A percentile compares a stretch with the other conserved stretches of the same genome.
Evolutionary conservation across 1,140 invertebrate species (phyloP).

Genomic region (Lasioglossum albipes): DNA sequence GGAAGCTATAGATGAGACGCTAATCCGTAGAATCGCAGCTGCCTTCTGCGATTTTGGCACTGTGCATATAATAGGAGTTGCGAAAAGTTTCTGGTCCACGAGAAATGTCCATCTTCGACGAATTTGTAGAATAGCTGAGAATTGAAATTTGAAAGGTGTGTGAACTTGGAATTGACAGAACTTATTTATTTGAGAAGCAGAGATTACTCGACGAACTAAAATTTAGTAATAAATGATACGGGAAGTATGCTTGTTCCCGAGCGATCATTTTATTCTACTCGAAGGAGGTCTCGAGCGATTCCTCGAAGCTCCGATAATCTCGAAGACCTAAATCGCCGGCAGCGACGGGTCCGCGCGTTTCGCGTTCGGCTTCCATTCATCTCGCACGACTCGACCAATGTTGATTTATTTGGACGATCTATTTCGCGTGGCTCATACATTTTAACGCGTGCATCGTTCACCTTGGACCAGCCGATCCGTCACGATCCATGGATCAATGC

Average conservation of each 20-base stretch:
- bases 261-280: background rate
- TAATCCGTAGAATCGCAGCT: too few species aligned
- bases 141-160: too few species aligned
- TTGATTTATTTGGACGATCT: slow-evolving; percentile 73
- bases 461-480: slow-evolving; percentile 40
- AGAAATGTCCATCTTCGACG: too few species aligned
- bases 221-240: too few species aligned
- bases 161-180: too few species aligned
- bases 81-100: too few species aligned
- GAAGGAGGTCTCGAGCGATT: background rate
- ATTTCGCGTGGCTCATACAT: slow-evolving; percentile 46
- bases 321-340: slow-evolving; percentile 33
- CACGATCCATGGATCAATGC: slow-evolving; percentile 40
- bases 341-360: slow-evolving; percentile 10
- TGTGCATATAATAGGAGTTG: background rate
- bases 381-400: slow-evolving; percentile 62
- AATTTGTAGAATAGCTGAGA: too few species aligned
- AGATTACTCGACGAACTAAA: too few species aligned
- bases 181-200: too few species aligned
- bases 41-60: background rate
- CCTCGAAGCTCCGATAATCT: slow-evolving; percentile 12
- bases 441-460: slow-evolving; percentile 63
- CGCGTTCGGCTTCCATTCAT: slow-evolving; percentile 50
- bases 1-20: background rate
- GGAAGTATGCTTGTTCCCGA: too few species aligned